Evolutionary conservation across 1,140 invertebrate genomes (phyloP), one percentile per base, ranked within the genome.

Genomic region (Psix sp.): DNA sequence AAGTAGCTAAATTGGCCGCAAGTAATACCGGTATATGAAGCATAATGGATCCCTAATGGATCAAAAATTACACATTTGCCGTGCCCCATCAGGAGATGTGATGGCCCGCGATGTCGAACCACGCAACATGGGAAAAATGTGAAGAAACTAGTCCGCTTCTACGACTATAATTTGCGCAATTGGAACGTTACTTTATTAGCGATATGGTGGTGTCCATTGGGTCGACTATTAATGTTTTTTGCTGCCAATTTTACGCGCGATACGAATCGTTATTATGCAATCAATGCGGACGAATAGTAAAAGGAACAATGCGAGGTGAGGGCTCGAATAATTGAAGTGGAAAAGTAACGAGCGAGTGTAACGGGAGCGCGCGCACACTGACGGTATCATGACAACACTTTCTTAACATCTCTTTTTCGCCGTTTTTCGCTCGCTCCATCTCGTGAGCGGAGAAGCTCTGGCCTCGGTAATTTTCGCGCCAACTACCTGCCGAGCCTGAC

Each of bases 381-480:
- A 56, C 31, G 29, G 35, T 49, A 43, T 67, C 39, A 38, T 17
- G 65, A 59, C 31, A 45, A 42, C 45, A 68, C 54, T 45, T 51
- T 59, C 65, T 59, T 68, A 57, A 59, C 31, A 45, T 51, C 36
- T 51, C 54, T 59, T 59, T 68, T 59, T 68, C 43, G 15, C 45
- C 36, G 43, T 52, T 68, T 60, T 57, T 70, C 52, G n/a, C n/a
- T 70, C 26, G 29, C 42, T 40, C 35, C n/a, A n/a, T n/a, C n/a
- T n/a, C n/a, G 45, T 38, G 35, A 60, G 35, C 48, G 7, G 48
- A 60, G 39, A 38, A 21, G 35, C 33, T 15, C 39, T 40, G 51
- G 43, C 5, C 51, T 67, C 49, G n/a, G 51, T 72, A 72, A 72
- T 72, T 66, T 72, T 65, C 54, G 54, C 70, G 52, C 59, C 42